Evolutionary conservation across 2,888 invertebrate genomes (phyloP).

Genomic region (Scrobipalpa atriplicella): DNA sequence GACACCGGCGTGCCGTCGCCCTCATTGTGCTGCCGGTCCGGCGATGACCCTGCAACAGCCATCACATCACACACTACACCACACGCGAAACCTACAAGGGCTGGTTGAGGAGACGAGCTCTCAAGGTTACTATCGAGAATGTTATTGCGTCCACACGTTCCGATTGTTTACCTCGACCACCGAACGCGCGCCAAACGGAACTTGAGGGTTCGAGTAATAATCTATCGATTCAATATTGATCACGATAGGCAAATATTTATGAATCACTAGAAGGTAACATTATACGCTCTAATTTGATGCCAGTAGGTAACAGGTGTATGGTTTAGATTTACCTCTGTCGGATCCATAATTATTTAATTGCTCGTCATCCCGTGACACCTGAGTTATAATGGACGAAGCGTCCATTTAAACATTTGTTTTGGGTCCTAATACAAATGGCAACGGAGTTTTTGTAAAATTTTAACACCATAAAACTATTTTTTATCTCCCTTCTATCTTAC

Average conservation of each 20-base stretch:
- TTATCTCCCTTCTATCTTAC: conserved; percentile 82
- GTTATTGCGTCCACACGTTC: conserved; percentile 73
- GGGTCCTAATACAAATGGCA: conserved; percentile 79
- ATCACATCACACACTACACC: conserved; percentile 52
- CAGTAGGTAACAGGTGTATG: conserved; percentile 61
- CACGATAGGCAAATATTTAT: conserved; percentile 68
- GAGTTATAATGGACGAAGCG: conserved; percentile 99
- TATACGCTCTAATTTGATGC: conserved; percentile 62
- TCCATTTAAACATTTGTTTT: conserved; percentile 90
- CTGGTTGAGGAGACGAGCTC: conserved; percentile 56
- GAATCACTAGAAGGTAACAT: conserved; percentile 71
- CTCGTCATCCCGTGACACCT: conserved; percentile 99
- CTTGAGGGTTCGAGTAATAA: conserved; percentile 48
- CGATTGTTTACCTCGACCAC: conserved; percentile 73
- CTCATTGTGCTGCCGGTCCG: conserved; percentile 80
- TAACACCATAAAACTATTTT: conserved; percentile 83
- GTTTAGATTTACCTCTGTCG: conserved; percentile 93
- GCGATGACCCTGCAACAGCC: conserved; percentile 80
- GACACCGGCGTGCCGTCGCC: conserved; percentile 80
- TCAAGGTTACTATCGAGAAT: conserved; percentile 73
- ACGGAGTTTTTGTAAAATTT: conserved; percentile 76
- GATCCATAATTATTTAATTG: conserved; percentile 95
- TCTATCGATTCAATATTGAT: conserved; percentile 49
- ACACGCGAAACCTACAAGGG: conserved; percentile 51
- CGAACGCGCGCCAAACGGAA: conserved; percentile 55